Percentiles rank a stretch among this genome's conserved stretches.
Evolutionary conservation across 2,113 vertebrate genomes (phyloP).

Genomic region (Eretmochelys imbricata): DNA sequence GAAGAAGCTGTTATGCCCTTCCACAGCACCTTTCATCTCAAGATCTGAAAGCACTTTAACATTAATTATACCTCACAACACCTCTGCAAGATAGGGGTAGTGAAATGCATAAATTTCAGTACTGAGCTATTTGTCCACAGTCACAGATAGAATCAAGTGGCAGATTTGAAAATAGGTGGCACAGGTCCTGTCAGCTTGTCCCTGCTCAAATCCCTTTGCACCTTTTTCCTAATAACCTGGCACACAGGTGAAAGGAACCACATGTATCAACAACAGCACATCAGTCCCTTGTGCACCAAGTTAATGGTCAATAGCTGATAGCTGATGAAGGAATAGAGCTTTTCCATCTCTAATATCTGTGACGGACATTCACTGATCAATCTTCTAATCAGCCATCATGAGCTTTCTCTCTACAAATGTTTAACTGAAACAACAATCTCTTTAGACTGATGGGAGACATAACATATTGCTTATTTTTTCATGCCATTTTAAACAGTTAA

Average conservation of each 20-base stretch:
- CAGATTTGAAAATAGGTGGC: not conserved
- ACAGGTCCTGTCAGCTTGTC: not conserved
- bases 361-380: not conserved
- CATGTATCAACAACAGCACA: not conserved
- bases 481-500: not conserved
- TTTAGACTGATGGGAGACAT: not conserved
- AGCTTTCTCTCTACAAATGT: not conserved
- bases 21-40: not conserved
- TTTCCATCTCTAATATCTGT: not conserved
- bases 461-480: not conserved
- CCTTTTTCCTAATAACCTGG: not conserved
- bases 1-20: not conserved
- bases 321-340: not conserved
- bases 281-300: not conserved
- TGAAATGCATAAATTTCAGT: not conserved
- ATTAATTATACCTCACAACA: not conserved
- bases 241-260: not conserved
- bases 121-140: not conserved
- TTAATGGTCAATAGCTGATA: not conserved
- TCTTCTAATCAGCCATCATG: not conserved
- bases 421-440: not conserved
- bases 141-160: not conserved
- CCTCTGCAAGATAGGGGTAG: not conserved
- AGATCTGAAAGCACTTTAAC: not conserved
- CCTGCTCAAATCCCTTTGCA: not conserved